These are phyloP conservation scores for Champsocephalus esox DNA, from an alignment of 2,797 vertebrate species.

Conservation along the genomic window DNA sequence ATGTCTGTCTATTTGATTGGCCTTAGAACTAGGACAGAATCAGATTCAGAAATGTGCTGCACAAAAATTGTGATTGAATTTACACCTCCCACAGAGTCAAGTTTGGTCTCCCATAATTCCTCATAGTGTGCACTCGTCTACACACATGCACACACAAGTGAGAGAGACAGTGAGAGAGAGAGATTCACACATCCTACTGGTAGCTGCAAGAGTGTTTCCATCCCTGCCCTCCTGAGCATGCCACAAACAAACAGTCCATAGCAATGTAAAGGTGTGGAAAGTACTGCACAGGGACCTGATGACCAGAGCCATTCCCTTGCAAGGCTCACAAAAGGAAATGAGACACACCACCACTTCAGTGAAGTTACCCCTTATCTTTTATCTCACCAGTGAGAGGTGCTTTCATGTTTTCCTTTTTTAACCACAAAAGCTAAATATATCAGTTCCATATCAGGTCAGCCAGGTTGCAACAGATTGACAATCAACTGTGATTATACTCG, in stretches of 20 bases:
- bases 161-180: slow-evolving; percentile 24
- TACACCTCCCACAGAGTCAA: slow-evolving; percentile 84
- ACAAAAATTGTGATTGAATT: slow-evolving; percentile 79
- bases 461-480: slow-evolving; percentile 70
- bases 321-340: slow-evolving; percentile 70
- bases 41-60: slow-evolving; percentile 70
- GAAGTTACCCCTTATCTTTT: slow-evolving; percentile 75
- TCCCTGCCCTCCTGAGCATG: slow-evolving; percentile 75
- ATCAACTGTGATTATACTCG: slow-evolving; percentile 69
- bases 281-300: slow-evolving; percentile 75
- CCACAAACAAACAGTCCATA: slow-evolving; percentile 79
- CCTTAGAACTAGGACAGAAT: slow-evolving; percentile 76
- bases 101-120: slow-evolving; percentile 78
- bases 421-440: slow-evolving; percentile 77
- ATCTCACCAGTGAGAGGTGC: slow-evolving; percentile 70
- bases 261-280: slow-evolving; percentile 84
- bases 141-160: slow-evolving; percentile 37
- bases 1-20: slow-evolving; percentile 76
- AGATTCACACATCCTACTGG: slow-evolving; percentile 71
- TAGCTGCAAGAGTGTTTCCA: slow-evolving; percentile 69
- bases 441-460: slow-evolving; percentile 66
- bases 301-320: slow-evolving; percentile 72
- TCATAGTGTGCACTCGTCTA: slow-evolving; percentile 42
- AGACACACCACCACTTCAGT: slow-evolving; percentile 71
- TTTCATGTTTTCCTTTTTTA: slow-evolving; percentile 73